phyloP scores from a whole-genome alignment of 2,888 invertebrate genomes.

The Clepsis dumicolana region DNA sequence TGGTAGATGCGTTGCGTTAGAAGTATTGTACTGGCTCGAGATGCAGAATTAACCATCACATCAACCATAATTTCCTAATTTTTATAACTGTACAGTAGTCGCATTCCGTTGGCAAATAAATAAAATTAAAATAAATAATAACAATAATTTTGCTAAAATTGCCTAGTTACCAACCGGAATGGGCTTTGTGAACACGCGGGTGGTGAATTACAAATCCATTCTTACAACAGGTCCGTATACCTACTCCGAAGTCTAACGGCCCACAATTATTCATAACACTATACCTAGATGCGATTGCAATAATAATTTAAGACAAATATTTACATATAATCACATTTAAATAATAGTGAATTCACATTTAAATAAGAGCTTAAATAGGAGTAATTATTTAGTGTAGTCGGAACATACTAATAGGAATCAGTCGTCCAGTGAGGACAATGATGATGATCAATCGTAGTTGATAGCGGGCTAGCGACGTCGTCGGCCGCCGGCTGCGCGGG shows the following conservation, averaged over 20 bases:
- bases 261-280: slow-evolving; percentile 68
- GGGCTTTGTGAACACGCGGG: slow-evolving; percentile 85
- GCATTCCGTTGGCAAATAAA: slow-evolving; percentile 84
- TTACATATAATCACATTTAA: slow-evolving; percentile 81
- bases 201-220: slow-evolving; percentile 83
- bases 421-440: slow-evolving; percentile 76
- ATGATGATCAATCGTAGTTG: slow-evolving; percentile 62
- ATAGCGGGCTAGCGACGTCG: slow-evolving; percentile 55
- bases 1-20: slow-evolving; percentile 22
- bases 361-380: slow-evolving; percentile 80
- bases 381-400: slow-evolving; percentile 82
- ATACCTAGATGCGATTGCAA: slow-evolving; percentile 80
- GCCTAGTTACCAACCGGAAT: slow-evolving; percentile 83
- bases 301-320: slow-evolving; percentile 83
- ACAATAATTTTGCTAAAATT: slow-evolving; percentile 84
- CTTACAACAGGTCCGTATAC: slow-evolving; percentile 72
- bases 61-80: slow-evolving; percentile 72
- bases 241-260: slow-evolving; percentile 65
- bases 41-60: slow-evolving; percentile 57
- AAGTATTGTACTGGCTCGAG: slow-evolving; percentile 35
- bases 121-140: slow-evolving; percentile 82
- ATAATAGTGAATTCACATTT: slow-evolving; percentile 76
- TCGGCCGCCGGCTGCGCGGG: slow-evolving; percentile 44
- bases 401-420: slow-evolving; percentile 85
- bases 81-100: slow-evolving; percentile 82